Evolutionary conservation across 2,797 vertebrate species (phyloP).

Genomic region (Caiman crocodilus): DNA sequence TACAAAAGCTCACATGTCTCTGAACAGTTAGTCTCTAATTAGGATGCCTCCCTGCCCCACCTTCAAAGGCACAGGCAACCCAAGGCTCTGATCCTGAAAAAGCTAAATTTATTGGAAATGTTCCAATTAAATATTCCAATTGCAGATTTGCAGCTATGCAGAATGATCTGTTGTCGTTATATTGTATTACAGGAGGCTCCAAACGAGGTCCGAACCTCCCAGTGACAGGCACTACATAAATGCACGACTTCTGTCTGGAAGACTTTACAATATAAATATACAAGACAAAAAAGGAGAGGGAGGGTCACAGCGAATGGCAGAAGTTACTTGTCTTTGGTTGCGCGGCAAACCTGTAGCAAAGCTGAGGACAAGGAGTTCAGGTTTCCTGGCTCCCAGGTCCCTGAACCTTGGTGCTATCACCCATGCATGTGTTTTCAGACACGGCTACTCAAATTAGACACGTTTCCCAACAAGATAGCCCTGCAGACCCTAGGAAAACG

Average conservation of each 20-base stretch:
- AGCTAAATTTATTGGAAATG: not conserved
- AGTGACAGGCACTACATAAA: rapidly evolving
- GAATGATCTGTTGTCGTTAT: not conserved
- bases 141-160: not conserved
- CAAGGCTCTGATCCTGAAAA: not conserved
- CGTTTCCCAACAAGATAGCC: constrained; percentile 27
- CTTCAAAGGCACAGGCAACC: not conserved
- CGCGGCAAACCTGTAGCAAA: not conserved
- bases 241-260: not conserved
- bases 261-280: not conserved
- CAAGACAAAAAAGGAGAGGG: not conserved
- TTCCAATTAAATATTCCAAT: not conserved
- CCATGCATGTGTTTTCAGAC: constrained; percentile 28
- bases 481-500: constrained; percentile 11
- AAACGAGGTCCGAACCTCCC: not conserved
- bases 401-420: constrained; percentile 3
- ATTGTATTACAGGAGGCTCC: not conserved
- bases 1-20: too few relatives aligned
- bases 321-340: not conserved
- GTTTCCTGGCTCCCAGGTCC: not conserved
- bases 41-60: too few relatives aligned
- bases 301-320: not conserved
- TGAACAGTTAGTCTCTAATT: too few relatives aligned
- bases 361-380: not conserved
- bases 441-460: constrained; percentile 29